Evolutionary conservation across 35 echinoderm and acorn worm species (phyloP).

Genomic region (Heliocidaris erythrogramma): DNA sequence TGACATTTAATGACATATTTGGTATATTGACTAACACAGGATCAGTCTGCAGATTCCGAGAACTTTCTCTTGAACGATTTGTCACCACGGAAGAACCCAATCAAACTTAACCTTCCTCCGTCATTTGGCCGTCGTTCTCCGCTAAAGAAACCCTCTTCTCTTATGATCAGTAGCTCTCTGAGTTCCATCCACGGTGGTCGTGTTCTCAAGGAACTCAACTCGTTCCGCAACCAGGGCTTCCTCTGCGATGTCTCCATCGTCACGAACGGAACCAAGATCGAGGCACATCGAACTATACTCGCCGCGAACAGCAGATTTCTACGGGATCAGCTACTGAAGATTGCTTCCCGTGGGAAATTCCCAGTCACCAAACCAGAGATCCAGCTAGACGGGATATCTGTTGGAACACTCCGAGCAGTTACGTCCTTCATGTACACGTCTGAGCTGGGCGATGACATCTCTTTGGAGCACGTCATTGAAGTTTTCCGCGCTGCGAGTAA

Average conservation of each 20-base stretch:
- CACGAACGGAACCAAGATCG: conserved; percentile 55
- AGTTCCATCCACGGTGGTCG: conserved; percentile 46
- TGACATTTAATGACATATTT: background rate
- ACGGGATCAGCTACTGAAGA: conserved; percentile 48
- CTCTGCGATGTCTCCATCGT: conserved; percentile 81
- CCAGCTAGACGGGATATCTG: conserved; percentile 44
- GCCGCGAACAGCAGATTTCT: conserved; percentile 74
- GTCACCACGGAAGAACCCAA: conserved; percentile 25
- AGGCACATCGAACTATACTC: conserved; percentile 72
- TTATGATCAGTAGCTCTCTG: background rate
- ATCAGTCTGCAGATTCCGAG: background rate
- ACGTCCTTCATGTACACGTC: conserved; percentile 68
- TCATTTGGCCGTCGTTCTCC: conserved; percentile 39
- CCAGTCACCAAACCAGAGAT: conserved; percentile 24
- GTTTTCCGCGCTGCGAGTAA: conserved; percentile 26
- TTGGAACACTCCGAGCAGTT: conserved; percentile 36
- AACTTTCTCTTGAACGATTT: conserved; percentile 30
- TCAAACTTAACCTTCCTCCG: conserved; percentile 11
- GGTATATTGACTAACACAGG: background rate
- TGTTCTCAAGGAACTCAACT: conserved; percentile 64
- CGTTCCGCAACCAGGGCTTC: conserved; percentile 57
- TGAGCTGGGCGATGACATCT: conserved; percentile 16
- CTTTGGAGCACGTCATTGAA: conserved; percentile 31
- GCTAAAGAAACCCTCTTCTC: background rate
- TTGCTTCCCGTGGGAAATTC: background rate